Conservation (phyloP, 2,888 invertebrate species). For the Stenurella melanura region DNA sequence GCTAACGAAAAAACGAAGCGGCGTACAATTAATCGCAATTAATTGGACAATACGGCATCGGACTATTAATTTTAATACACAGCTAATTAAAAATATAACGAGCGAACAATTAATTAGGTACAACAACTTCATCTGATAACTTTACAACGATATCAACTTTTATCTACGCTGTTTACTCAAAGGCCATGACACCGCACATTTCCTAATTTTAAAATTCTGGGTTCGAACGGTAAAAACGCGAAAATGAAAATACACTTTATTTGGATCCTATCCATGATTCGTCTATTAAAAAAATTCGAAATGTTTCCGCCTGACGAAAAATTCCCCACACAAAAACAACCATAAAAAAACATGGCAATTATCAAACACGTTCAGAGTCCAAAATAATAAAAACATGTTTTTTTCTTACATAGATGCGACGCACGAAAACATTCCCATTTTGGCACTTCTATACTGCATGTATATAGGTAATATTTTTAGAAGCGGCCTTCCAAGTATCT, state of each 20-base stretch:
- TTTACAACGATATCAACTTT: neutral
- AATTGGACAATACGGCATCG: neutral
- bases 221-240: neutral
- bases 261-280: neutral
- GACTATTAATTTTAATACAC: neutral
- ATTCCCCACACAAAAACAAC: constrained; percentile 10
- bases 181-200: neutral
- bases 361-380: constrained; percentile 18
- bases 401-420: neutral
- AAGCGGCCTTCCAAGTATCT: too few relatives aligned
- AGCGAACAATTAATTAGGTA: neutral
- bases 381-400: constrained; percentile 7
- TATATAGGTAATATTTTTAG: too few relatives aligned
- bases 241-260: neutral
- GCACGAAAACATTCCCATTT: too few relatives aligned
- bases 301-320: neutral
- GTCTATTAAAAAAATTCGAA: neutral
- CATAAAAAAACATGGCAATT: constrained; percentile 8
- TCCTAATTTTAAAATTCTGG: neutral
- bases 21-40: neutral
- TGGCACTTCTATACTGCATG: too few relatives aligned
- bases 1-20: neutral
- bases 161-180: neutral
- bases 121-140: neutral
- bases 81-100: constrained; percentile 1